A percentile compares a stretch with the other conserved stretches of the same genome.
These are phyloP conservation scores for Tiliacea citrago DNA, from an alignment of 2,888 invertebrate species.

Conservation along the genomic window DNA sequence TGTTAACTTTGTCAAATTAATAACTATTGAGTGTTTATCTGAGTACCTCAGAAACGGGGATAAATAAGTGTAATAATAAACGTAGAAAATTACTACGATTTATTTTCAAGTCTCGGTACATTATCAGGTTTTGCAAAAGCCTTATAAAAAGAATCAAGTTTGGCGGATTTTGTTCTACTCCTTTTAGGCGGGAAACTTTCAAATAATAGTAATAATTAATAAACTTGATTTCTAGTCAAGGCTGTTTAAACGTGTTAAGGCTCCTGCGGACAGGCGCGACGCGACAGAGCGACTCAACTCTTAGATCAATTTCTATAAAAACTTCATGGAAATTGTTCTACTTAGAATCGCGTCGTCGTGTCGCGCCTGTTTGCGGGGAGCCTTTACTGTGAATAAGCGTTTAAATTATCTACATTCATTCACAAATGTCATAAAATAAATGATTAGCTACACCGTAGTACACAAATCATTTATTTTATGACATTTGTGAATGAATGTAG, in stretches of 20 bases:
- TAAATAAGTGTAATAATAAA: background rate
- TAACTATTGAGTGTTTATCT: background rate
- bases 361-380: too few relatives aligned
- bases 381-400: conserved; percentile 18
- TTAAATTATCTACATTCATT: conserved; percentile 30
- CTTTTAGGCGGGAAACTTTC: background rate
- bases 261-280: too few relatives aligned
- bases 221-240: conserved; percentile 6
- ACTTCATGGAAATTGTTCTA: too few relatives aligned
- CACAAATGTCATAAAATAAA: conserved; percentile 9
- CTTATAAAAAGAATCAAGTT: too few relatives aligned
- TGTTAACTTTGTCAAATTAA: background rate
- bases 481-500: too few relatives aligned
- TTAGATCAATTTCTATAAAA: too few relatives aligned
- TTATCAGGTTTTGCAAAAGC: background rate
- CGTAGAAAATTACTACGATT: background rate
- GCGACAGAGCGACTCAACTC: too few relatives aligned
- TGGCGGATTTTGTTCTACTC: background rate
- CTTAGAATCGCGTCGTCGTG: too few relatives aligned
- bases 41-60: background rate
- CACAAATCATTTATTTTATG: too few relatives aligned
- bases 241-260: background rate
- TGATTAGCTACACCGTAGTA: too few relatives aligned
- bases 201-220: too few relatives aligned
- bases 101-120: background rate